Evolutionary conservation across 2,888 invertebrate genomes (phyloP).

Genomic region (Cantharis nigra): DNA sequence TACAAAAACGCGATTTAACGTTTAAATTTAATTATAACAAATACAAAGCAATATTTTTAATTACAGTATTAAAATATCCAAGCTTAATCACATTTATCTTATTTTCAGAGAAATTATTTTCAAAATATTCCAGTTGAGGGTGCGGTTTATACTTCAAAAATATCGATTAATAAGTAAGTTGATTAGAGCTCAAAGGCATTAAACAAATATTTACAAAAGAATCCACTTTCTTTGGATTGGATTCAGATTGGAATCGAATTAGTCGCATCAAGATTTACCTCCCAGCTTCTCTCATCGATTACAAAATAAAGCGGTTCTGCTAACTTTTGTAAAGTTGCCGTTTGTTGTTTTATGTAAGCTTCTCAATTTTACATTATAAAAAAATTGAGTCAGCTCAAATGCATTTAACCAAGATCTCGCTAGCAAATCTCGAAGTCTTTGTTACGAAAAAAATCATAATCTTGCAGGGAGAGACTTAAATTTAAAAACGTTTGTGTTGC

Average conservation of each 20-base stretch:
- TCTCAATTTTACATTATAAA: neutral
- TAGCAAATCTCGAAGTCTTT: neutral
- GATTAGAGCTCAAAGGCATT: neutral
- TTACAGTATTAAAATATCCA: neutral
- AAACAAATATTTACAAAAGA: neutral
- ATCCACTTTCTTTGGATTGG: neutral
- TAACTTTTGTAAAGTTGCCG: neutral
- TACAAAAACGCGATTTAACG: neutral
- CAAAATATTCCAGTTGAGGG: neutral
- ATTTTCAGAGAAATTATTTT: neutral
- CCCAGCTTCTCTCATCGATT: neutral
- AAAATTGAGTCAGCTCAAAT: neutral
- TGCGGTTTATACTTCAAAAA: neutral
- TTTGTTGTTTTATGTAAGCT: neutral
- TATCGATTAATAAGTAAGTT: neutral
- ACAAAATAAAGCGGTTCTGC: neutral
- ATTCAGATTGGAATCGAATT: neutral
- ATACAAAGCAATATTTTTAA: neutral
- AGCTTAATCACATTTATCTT: neutral
- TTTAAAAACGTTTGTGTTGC: neutral
- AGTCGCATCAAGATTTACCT: neutral
- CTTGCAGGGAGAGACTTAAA: neutral
- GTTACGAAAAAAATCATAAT: neutral
- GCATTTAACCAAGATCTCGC: neutral
- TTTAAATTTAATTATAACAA: neutral